phyloP scores from a whole-genome alignment of 1,140 invertebrate genomes.

The Notospermus geniculatus region DNA sequence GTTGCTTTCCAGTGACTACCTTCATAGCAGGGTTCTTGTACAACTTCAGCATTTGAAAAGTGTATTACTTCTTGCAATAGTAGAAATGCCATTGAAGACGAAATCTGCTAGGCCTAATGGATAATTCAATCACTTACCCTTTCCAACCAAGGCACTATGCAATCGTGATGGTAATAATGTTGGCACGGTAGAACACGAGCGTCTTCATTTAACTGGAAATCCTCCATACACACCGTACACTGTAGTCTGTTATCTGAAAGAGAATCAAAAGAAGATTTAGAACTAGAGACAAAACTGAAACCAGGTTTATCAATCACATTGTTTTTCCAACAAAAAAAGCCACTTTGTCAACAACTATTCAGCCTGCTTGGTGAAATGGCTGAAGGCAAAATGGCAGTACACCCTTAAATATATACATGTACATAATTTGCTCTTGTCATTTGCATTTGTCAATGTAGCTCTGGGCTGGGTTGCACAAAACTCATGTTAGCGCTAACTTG shows the following conservation, averaged over 20 bases:
- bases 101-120: not conserved
- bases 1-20: not conserved
- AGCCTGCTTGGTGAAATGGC: too few relatives aligned
- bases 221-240: conserved; percentile 97
- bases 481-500: too few relatives aligned
- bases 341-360: too few relatives aligned
- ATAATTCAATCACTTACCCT: conserved; percentile 62
- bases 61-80: not conserved
- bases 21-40: not conserved
- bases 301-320: too few relatives aligned
- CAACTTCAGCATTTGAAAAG: not conserved
- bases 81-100: not conserved
- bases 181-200: conserved; percentile 85
- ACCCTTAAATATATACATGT: too few relatives aligned
- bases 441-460: too few relatives aligned
- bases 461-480: too few relatives aligned
- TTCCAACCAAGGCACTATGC: conserved; percentile 93
- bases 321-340: too few relatives aligned
- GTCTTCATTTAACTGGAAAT: conserved; percentile 78
- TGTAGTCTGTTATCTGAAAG: conserved; percentile 72
- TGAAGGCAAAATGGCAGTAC: too few relatives aligned
- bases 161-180: conserved; percentile 88
- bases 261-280: too few relatives aligned
- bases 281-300: too few relatives aligned
- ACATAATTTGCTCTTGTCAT: too few relatives aligned